Evolutionary conservation across 35 echinoderm and acorn worm species (phyloP).

Genomic region (Stichopus chloronotus): DNA sequence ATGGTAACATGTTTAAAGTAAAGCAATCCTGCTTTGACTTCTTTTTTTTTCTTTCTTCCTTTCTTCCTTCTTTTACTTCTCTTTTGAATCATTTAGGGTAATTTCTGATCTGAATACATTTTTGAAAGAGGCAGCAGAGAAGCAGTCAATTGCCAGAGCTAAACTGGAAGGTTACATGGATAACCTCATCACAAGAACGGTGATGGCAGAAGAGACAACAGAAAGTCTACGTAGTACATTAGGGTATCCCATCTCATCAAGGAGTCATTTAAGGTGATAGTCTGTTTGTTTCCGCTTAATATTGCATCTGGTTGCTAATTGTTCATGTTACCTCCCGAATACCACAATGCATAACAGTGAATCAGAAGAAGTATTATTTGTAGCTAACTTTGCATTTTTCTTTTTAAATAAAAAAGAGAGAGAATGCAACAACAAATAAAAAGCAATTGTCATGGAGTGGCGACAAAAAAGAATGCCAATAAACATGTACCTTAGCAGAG

Average conservation of each 20-base stretch:
- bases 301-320: no score
- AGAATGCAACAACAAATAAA: no score
- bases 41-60: background rate
- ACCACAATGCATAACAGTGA: no score
- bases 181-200: conserved; percentile 20
- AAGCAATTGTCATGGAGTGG: no score
- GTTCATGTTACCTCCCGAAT: no score
- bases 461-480: no score
- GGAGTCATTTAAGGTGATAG: background rate
- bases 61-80: background rate
- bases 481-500: no score
- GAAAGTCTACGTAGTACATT: background rate
- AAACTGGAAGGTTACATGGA: conserved; percentile 38
- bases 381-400: background rate
- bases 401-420: background rate
- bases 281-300: no score
- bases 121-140: conserved; percentile 24
- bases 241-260: background rate
- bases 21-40: no score
- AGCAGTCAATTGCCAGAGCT: conserved; percentile 22
- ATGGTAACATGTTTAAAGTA: no score
- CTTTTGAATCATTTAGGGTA: background rate
- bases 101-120: conserved; percentile 40
- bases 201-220: background rate
- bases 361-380: background rate